Percentiles rank a stretch among this genome's conserved stretches.
These are phyloP conservation scores for Alouatta palliata DNA, from an alignment of 2,113 vertebrate species.

Conservation along the genomic window DNA sequence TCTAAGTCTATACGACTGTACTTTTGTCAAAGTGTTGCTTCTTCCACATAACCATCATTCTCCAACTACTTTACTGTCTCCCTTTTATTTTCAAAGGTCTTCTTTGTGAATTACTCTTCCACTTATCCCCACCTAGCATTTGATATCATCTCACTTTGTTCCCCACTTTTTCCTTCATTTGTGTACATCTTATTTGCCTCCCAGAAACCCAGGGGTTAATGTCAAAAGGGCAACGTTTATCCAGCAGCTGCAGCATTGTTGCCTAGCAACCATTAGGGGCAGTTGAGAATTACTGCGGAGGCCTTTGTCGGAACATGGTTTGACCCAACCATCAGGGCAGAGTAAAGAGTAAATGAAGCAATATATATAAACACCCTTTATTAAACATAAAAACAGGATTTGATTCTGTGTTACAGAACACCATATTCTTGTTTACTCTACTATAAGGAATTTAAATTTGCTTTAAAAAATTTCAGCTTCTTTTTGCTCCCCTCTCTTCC, in stretches of 20 bases:
- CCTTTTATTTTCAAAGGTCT: slow-evolving; percentile 35
- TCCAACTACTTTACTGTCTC: not conserved
- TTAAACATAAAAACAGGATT: slow-evolving; percentile 6
- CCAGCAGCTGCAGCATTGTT: slow-evolving; percentile 30
- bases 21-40: slow-evolving; percentile 34
- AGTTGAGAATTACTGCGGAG: slow-evolving; percentile 33
- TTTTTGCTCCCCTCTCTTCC: slow-evolving; percentile 5
- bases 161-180: not conserved
- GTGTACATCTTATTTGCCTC: slow-evolving; percentile 25
- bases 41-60: not conserved
- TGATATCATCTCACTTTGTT: slow-evolving; percentile 21
- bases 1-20: not conserved
- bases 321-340: not conserved
- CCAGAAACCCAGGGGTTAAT: slow-evolving; percentile 57
- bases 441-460: slow-evolving; percentile 43
- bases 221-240: slow-evolving; percentile 59
- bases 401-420: slow-evolving; percentile 11
- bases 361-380: not conserved
- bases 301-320: slow-evolving; percentile 54
- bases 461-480: slow-evolving; percentile 43
- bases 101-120: not conserved
- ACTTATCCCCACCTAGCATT: not conserved
- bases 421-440: slow-evolving; percentile 6
- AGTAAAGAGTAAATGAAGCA: slow-evolving; percentile 47
- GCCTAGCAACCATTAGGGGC: slow-evolving; percentile 58